phyloP scores from a whole-genome alignment of 2,888 invertebrate species.

The Himalopsyche japonica region DNA sequence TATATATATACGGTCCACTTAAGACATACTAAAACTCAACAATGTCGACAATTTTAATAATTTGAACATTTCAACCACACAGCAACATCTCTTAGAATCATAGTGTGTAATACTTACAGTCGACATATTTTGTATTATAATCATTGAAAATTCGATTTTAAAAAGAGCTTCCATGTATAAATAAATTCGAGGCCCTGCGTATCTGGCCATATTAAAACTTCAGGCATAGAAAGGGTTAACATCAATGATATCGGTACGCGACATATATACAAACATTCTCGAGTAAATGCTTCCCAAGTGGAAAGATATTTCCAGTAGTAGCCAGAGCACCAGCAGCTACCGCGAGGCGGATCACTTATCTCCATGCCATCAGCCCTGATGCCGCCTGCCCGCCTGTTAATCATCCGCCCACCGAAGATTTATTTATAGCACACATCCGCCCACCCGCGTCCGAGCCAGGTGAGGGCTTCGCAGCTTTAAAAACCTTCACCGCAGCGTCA shows the following conservation, averaged over 20 bases:
- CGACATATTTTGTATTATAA: too few species aligned
- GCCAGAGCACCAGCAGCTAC: not conserved
- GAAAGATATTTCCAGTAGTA: not conserved
- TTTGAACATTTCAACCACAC: too few species aligned
- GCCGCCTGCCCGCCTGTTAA: not conserved
- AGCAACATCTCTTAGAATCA: too few species aligned
- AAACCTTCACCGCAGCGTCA: not conserved
- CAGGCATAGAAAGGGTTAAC: too few species aligned
- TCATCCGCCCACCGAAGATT: not conserved
- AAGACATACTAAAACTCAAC: too few species aligned
- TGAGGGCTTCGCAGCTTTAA: not conserved
- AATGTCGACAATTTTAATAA: too few species aligned
- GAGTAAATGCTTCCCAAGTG: not conserved
- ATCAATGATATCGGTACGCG: not conserved
- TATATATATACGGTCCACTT: too few species aligned
- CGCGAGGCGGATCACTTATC: not conserved
- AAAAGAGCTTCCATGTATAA: too few species aligned
- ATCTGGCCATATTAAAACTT: too few species aligned
- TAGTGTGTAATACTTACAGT: too few species aligned
- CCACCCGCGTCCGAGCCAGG: not conserved
- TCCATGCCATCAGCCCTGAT: not conserved
- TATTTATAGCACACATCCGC: not conserved
- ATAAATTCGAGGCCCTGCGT: too few species aligned
- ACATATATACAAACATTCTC: not conserved
- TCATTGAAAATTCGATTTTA: too few species aligned